phyloP scores from a whole-genome alignment of 2,888 invertebrate genomes.

The Trissoscelio sp. region DNA sequence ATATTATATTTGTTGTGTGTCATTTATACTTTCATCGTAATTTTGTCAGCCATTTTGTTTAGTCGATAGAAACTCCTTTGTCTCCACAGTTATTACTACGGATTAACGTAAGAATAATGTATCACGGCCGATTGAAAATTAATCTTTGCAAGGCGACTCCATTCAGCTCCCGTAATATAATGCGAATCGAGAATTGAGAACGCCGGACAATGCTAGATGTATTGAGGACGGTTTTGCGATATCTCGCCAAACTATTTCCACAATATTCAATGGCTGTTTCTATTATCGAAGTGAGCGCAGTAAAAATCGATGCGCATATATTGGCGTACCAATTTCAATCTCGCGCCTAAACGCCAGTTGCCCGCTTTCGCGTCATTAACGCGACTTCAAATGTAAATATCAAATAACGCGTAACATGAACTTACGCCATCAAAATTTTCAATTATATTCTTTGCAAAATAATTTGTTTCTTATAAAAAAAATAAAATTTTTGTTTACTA shows the following conservation, averaged over 20 bases:
- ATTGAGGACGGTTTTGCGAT: constrained; percentile 55
- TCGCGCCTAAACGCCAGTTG: constrained; percentile 52
- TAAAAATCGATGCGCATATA: constrained; percentile 58
- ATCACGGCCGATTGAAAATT: constrained; percentile 55
- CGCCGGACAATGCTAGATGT: constrained; percentile 57
- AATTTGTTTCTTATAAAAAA: no score
- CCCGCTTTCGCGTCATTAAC: constrained; percentile 45
- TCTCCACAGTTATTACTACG: constrained; percentile 30
- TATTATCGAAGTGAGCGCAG: constrained; percentile 49
- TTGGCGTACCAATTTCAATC: constrained; percentile 55
- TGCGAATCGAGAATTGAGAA: constrained; percentile 52
- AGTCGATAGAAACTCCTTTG: constrained; percentile 16
- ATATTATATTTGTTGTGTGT: no score
- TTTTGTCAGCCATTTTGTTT: constrained; percentile 24
- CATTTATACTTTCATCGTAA: constrained; percentile 2
- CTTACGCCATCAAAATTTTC: not conserved
- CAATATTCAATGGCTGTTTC: constrained; percentile 58
- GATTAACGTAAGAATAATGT: constrained; percentile 56
- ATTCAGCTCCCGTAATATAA: constrained; percentile 45
- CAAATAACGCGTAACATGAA: constrained; percentile 22
- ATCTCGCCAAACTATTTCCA: constrained; percentile 62
- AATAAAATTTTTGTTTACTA: no score
- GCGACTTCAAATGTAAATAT: constrained; percentile 55
- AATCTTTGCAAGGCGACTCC: constrained; percentile 54
- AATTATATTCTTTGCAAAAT: constrained; percentile 1